phyloP scores from a whole-genome alignment of 2,888 invertebrate species.

The Drosophila planitibia region DNA sequence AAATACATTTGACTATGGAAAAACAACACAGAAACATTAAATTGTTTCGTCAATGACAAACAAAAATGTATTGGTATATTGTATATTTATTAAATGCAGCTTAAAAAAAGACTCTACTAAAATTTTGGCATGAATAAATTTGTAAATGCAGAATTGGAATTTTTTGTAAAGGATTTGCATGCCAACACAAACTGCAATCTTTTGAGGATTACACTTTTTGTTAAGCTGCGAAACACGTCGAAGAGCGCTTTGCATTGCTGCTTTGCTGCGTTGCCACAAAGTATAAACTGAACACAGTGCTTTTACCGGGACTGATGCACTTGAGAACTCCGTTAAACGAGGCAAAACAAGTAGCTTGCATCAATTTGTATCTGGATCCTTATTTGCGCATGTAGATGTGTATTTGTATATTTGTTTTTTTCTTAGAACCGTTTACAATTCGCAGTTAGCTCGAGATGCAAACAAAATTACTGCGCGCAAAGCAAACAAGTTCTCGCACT shows the following conservation, averaged over 20 bases:
- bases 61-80: too few relatives aligned
- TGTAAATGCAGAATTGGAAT: neutral
- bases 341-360: constrained; percentile 47
- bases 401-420: constrained; percentile 30
- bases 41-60: neutral
- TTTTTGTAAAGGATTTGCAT: neutral
- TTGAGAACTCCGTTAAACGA: constrained; percentile 61
- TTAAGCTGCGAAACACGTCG: constrained; percentile 5
- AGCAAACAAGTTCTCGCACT: constrained; percentile 64
- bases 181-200: neutral
- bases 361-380: constrained; percentile 32
- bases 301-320: constrained; percentile 28
- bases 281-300: constrained; percentile 12
- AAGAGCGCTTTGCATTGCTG: constrained; percentile 1
- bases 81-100: neutral
- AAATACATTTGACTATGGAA: neutral
- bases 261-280: constrained; percentile 28
- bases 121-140: neutral
- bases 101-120: neutral
- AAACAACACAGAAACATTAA: neutral
- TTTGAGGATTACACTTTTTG: constrained; percentile 1
- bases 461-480: constrained; percentile 60
- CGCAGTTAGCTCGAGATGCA: constrained; percentile 48
- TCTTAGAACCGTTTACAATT: constrained; percentile 53
- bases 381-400: constrained; percentile 8